These are phyloP conservation scores for Clarias platycephalus DNA, from an alignment of 2,797 vertebrate species.

Conservation along the genomic window DNA sequence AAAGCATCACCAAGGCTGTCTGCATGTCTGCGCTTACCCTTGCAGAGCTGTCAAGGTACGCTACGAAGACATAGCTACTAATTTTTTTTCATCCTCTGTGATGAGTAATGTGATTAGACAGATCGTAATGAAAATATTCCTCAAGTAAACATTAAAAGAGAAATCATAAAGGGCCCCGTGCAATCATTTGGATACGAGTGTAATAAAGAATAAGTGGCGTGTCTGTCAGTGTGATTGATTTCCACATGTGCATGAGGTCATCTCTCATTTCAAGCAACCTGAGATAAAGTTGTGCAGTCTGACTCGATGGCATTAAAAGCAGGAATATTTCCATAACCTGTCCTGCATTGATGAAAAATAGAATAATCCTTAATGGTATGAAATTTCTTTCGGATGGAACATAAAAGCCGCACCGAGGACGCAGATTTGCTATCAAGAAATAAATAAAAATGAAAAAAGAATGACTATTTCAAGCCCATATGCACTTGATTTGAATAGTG, in stretches of 20 bases:
- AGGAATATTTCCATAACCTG: conserved; percentile 70
- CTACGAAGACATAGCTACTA: conserved; percentile 46
- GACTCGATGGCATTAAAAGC: conserved; percentile 71
- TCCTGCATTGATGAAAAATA: conserved; percentile 74
- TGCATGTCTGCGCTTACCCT: conserved; percentile 25
- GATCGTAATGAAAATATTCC: conserved; percentile 51
- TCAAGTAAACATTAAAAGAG: conserved; percentile 58
- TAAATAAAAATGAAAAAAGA: neutral
- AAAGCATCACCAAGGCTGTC: conserved; percentile 33
- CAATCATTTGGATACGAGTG: conserved; percentile 64
- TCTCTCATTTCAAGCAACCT: conserved; percentile 73
- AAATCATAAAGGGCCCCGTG: conserved; percentile 46
- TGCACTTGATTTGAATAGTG: neutral
- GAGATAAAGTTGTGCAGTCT: conserved; percentile 78
- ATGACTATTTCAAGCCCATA: neutral
- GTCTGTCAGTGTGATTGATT: conserved; percentile 79
- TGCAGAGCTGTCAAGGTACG: conserved; percentile 34
- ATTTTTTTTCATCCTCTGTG: conserved; percentile 45
- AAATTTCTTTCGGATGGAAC: conserved; percentile 52
- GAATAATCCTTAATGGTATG: conserved; percentile 64
- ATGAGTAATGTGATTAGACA: conserved; percentile 56
- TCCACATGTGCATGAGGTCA: conserved; percentile 73
- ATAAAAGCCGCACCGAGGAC: conserved; percentile 38
- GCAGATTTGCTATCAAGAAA: conserved; percentile 31
- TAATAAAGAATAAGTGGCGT: conserved; percentile 61